Evolutionary conservation across 2,888 invertebrate species (phyloP), one percentile per base, ranked within the genome.

Genomic region (Tinea pellionella): DNA sequence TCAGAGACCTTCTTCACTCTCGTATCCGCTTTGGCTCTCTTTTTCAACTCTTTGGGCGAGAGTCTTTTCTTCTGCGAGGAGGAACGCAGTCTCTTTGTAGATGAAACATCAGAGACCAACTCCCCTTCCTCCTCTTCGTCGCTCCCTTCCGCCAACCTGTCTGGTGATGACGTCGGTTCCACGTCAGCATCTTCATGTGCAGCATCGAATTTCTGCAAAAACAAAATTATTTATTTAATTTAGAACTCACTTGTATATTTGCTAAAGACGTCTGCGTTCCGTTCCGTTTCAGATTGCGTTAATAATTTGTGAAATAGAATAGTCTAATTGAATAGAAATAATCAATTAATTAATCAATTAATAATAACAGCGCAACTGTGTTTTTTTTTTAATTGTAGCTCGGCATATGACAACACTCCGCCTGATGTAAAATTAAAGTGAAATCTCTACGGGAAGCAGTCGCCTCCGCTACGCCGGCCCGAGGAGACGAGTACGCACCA

Each of bases 131-230:
- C 73, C n/a, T 81, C 74, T 32, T 77, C 81, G 86, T 84, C 1
- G 86, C 83, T 64, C 85, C 86, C 85, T 85, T 2, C 85, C 84
- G 86, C 86, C n/a, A n/a, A 85, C 63, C 83, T 82, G 70, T 87
- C 86, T 0, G 83, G 86, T 0, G 86, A 85, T 0, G 86, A 85
- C 0, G 85, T 86, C 1, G 86, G 86, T 64, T 86, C 83, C 62
- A 79, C 82, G n/a, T 69, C 65, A 18, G 80, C 80, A 73, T 70
- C 0, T 71, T 65, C 6, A 2, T 6, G 15, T 15, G 2, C 47
- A 47, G 15, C 15, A n/a, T 47, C 47, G 47, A 9, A 2, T 47
- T 47, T 47, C 47, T 47, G 47, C 15, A 47, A 24, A 6, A 41
- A 47, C n/a, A 37, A 37, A 37, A 9, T 9, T n/a, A 6, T 6